phyloP scores from a whole-genome alignment of 2,797 vertebrate genomes.

The Nannoperca obscura region DNA sequence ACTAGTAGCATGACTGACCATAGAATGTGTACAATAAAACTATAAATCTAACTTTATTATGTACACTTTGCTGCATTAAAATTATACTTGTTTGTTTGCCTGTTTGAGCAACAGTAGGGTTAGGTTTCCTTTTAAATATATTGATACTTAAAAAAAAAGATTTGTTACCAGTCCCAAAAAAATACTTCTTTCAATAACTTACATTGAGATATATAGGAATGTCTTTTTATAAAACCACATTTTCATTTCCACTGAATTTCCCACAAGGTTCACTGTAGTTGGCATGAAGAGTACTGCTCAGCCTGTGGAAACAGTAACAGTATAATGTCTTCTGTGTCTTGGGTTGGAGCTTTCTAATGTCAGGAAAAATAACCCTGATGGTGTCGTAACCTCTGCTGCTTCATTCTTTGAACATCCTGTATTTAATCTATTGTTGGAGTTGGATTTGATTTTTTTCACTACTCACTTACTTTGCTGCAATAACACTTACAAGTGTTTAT shows the following conservation, averaged over 20 bases:
- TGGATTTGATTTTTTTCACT: background rate
- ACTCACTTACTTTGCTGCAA: background rate
- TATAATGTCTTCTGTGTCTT: background rate
- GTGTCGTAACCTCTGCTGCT: background rate
- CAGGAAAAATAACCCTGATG: background rate
- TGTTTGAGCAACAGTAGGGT: background rate
- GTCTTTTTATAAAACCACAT: background rate
- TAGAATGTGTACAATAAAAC: background rate
- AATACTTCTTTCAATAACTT: background rate
- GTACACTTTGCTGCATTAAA: background rate
- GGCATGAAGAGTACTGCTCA: background rate
- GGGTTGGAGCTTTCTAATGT: background rate
- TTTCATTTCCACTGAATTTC: background rate
- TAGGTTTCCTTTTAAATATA: background rate
- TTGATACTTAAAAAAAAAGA: background rate
- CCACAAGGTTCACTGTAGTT: background rate
- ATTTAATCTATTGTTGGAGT: background rate
- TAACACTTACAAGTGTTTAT: background rate
- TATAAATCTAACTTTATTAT: background rate
- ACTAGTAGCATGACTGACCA: constrained; percentile 29
- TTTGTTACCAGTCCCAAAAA: background rate
- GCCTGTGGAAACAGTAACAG: too few species aligned
- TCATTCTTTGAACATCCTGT: background rate
- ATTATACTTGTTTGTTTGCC: background rate
- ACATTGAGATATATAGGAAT: background rate